These are phyloP conservation scores for Leptura quadrifasciata DNA, from an alignment of 2,888 invertebrate species.

Conservation along the genomic window DNA sequence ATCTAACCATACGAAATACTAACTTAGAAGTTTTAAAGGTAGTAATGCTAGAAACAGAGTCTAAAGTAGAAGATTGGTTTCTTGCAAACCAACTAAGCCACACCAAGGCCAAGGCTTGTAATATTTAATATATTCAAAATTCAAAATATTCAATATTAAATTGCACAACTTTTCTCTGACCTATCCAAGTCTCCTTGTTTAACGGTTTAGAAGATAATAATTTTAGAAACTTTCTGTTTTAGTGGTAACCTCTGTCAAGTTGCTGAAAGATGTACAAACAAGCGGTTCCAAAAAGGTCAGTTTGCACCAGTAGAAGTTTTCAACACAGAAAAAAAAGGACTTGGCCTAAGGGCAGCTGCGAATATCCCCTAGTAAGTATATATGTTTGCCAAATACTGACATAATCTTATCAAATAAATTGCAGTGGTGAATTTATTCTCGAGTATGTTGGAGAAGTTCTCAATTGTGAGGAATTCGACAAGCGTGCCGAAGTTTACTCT, in stretches of 20 bases:
- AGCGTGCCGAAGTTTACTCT: conserved; percentile 91
- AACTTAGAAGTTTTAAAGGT: no score
- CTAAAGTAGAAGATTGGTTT: no score
- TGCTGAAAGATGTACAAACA: conserved; percentile 94
- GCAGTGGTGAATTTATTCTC: conserved; percentile 95
- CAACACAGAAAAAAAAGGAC: conserved; percentile 95
- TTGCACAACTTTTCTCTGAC: no score
- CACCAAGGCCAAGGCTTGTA: no score
- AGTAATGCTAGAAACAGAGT: no score
- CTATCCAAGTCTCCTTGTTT: no score
- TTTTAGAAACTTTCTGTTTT: conserved; percentile 43
- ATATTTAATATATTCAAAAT: no score
- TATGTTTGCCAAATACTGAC: conserved; percentile 3
- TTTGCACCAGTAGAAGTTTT: conserved; percentile 92
- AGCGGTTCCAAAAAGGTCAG: conserved; percentile 91
- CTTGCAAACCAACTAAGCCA: no score
- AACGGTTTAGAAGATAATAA: no score
- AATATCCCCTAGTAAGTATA: conserved; percentile 84
- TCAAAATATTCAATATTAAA: no score
- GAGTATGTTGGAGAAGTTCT: conserved; percentile 99
- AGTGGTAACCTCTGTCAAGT: conserved; percentile 94
- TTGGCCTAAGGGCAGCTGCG: conserved; percentile 88
- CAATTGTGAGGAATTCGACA: conserved; percentile 91
- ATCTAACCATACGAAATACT: no score
- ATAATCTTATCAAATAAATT: conserved; percentile 42